Conservation (phyloP, 2,113 vertebrate species). For the Platichthys flesus region DNA sequence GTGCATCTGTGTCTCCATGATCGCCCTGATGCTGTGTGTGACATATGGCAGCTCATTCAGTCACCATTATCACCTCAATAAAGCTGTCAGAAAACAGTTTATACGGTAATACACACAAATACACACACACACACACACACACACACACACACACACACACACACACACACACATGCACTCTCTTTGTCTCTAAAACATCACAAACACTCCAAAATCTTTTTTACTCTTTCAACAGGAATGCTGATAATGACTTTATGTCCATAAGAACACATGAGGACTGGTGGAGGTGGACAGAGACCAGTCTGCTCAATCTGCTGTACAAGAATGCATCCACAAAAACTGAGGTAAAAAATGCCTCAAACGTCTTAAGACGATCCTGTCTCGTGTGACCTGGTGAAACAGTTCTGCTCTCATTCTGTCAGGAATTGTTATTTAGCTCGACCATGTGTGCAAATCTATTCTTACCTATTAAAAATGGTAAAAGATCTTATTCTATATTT, state of each 20-base stretch:
- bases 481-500: background rate
- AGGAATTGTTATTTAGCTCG: too few species aligned
- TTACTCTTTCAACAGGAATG: conserved; percentile 56
- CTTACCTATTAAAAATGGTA: background rate
- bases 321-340: background rate
- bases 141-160: background rate
- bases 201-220: background rate
- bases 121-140: background rate
- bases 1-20: conserved; percentile 55
- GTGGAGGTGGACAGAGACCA: conserved; percentile 81
- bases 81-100: conserved; percentile 75
- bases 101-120: conserved; percentile 69
- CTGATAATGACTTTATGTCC: conserved; percentile 43
- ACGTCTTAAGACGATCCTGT: background rate
- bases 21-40: conserved; percentile 76
- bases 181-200: too few species aligned
- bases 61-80: conserved; percentile 74
- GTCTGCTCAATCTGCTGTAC: conserved; percentile 73
- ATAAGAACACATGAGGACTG: conserved; percentile 72
- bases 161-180: background rate
- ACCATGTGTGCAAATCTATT: background rate
- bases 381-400: background rate
- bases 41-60: conserved; percentile 55
- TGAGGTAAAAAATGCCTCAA: conserved; percentile 41
- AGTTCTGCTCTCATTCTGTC: too few species aligned